Base-by-base conservation (phyloP, 2,113 vertebrate species). In the Psittacula cyanocephala region DNA sequence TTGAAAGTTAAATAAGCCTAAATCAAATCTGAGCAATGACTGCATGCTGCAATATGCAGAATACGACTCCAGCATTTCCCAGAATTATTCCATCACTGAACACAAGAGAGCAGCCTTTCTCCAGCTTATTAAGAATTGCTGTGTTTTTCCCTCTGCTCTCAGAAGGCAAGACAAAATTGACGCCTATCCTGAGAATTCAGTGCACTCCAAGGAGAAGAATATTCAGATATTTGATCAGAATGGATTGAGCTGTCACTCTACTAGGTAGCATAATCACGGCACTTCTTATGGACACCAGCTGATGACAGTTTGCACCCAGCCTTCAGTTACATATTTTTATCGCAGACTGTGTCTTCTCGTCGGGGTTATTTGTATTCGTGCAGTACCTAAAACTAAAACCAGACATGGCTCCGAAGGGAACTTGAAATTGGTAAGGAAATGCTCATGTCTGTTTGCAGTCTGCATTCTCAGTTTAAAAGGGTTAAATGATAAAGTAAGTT, bases 31-130 rank as follows among this genome's bases (percentile, higher is more conserved):
- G 27, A 80, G 52, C 1, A 0, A 17, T 5, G 20, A 17, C 33
- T 31, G 65, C 8, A 29, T 29, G 69, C 68, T 60, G 74, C 49
- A n/a, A 12, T 4, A 17, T 1, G 2, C 12, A 15, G n/a, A 44
- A 24, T 6, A 24, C 28, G 8, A 6, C 35, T 65, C 19, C 27
- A 28, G 37, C 16, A 3, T 12, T 63, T 70, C 69, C 37, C 55
- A 33, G 83, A 27, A 39, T 19, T 16, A 62, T 20, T 23, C 59
- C 33, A 2, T 4, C 29, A 7, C 33, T 90, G 84, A 57, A 76
- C 97, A 27, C 95, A 85, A 97, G 97, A 96, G 96, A 77, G 96
- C 97, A 96, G 89, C 84, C 72, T 95, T 82, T 70, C 85, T 79
- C 96, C 87, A 94, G 53, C 19, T 2, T n/a, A 19, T 10, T 15